Evolutionary conservation across 2,113 vertebrate genomes (phyloP).

Genomic region (Eclectus roratus): DNA sequence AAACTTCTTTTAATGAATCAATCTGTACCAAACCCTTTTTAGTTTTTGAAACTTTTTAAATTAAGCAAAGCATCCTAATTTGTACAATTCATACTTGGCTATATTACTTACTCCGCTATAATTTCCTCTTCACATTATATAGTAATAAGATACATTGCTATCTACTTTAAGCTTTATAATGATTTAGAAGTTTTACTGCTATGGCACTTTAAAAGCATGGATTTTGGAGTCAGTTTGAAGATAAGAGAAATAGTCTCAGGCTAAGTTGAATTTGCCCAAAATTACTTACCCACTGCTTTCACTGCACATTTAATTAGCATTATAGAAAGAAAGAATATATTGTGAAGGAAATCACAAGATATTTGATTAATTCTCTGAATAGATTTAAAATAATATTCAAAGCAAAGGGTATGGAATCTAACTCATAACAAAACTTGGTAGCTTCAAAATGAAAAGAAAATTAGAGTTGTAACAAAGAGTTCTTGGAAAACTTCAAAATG

Average conservation of each 20-base stretch:
- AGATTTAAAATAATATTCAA: background rate
- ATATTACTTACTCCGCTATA: background rate
- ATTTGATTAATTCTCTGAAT: background rate
- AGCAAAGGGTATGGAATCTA: background rate
- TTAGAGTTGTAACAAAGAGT: background rate
- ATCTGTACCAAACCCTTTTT: background rate
- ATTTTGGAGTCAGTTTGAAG: background rate
- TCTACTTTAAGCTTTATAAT: background rate
- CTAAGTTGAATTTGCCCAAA: background rate
- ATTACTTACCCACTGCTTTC: background rate
- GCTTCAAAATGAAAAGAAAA: background rate
- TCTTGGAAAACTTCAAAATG: background rate
- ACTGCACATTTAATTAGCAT: background rate
- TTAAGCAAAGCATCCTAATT: background rate
- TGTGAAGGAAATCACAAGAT: background rate
- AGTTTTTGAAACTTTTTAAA: background rate
- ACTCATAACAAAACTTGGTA: background rate
- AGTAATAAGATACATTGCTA: background rate
- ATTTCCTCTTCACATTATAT: background rate
- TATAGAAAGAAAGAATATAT: background rate
- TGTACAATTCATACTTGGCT: background rate
- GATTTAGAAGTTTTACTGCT: background rate
- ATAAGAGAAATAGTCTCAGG: background rate
- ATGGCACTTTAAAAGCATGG: background rate
- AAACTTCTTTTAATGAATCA: background rate